These are phyloP conservation scores for Acanthis flammea DNA, from an alignment of 2,797 vertebrate genomes.

Conservation along the genomic window DNA sequence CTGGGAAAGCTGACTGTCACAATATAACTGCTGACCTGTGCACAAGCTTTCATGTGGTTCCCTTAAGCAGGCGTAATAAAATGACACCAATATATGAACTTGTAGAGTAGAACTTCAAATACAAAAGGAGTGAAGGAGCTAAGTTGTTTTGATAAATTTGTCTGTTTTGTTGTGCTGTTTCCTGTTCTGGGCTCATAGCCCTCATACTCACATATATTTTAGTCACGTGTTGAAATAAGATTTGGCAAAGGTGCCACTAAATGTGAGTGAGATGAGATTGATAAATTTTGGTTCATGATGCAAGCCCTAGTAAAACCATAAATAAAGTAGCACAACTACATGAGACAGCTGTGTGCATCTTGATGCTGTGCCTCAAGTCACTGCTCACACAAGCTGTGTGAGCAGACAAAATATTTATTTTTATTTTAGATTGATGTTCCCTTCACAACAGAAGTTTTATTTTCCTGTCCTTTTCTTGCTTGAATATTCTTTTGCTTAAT, in stretches of 20 bases:
- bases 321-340: neutral
- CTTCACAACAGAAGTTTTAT: neutral
- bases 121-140: neutral
- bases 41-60: neutral
- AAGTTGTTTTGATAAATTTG: neutral
- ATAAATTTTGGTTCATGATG: neutral
- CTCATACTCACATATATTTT: neutral
- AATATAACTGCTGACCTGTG: neutral
- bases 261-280: neutral
- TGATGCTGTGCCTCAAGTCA: neutral
- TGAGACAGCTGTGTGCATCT: neutral
- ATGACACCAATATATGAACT: neutral
- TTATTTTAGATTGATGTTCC: neutral
- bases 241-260: neutral
- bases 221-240: neutral
- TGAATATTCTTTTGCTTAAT: neutral
- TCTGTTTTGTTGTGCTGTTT: neutral
- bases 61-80: fast-evolving
- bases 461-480: neutral
- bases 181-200: neutral
- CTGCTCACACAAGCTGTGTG: neutral
- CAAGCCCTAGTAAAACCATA: neutral
- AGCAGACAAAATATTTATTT: neutral
- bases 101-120: neutral
- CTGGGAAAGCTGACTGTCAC: neutral